A percentile compares a stretch with the other conserved stretches of the same genome.
phyloP scores from a whole-genome alignment of 2,113 vertebrate species.

The Megaceryle maxima region DNA sequence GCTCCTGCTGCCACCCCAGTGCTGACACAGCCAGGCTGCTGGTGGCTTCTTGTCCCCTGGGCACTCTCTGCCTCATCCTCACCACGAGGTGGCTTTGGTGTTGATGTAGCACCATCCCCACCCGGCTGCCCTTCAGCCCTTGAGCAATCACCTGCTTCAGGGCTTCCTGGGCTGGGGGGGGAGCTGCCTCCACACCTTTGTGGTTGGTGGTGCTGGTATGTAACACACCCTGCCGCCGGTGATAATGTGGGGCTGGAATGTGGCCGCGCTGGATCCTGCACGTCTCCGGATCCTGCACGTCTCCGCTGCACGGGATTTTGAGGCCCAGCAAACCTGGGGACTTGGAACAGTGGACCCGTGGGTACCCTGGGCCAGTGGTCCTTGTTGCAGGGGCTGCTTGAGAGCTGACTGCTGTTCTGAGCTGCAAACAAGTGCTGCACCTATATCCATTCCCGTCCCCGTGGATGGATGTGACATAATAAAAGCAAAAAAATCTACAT shows the following conservation, averaged over 20 bases:
- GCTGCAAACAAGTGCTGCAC: not conserved
- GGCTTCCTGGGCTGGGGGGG: not conserved
- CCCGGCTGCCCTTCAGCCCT: not conserved
- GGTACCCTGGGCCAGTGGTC: not conserved
- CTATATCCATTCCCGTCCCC: accelerated
- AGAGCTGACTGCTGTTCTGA: accelerated
- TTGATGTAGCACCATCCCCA: not conserved
- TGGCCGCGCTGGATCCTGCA: not conserved
- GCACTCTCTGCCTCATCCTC: not conserved
- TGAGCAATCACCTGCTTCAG: not conserved
- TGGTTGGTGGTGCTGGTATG: not conserved
- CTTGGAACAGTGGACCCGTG: accelerated
- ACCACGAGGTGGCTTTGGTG: not conserved
- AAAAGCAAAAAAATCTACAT: no score
- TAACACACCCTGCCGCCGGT: not conserved
- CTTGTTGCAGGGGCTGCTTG: not conserved
- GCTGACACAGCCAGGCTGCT: not conserved
- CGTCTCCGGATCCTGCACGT: not conserved
- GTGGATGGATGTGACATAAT: accelerated
- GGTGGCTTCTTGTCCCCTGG: not conserved
- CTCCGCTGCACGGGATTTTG: not conserved
- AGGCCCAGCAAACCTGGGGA: not conserved
- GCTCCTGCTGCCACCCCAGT: no score
- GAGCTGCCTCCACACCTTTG: not conserved
- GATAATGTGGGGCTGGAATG: not conserved